Evolutionary conservation across 2,113 vertebrate genomes (phyloP).

Genomic region (Hydrochoerus hydrochaeris): DNA sequence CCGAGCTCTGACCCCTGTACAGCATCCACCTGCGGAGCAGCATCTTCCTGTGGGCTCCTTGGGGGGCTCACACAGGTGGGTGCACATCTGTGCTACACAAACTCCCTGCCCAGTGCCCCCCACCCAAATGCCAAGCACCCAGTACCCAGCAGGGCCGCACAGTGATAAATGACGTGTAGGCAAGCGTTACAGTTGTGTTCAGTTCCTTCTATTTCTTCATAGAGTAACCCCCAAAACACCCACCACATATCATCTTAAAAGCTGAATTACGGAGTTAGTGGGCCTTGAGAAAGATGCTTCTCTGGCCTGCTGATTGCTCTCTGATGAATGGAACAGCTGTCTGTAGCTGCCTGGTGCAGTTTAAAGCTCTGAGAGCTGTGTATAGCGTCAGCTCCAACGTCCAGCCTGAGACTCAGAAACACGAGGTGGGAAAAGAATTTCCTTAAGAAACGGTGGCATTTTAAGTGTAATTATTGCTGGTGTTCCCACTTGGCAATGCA

Average conservation of each 20-base stretch:
- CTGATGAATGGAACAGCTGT: background rate
- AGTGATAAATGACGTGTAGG: background rate
- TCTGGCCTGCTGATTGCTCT: background rate
- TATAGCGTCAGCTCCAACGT: background rate
- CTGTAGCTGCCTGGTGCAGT: background rate
- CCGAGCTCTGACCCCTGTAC: background rate
- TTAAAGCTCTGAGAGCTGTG: background rate
- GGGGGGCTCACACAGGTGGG: too few species aligned
- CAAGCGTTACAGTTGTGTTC: background rate
- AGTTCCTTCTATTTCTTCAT: background rate
- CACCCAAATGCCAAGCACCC: background rate
- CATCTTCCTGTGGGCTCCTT: background rate
- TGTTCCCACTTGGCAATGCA: background rate
- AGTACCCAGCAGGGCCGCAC: background rate
- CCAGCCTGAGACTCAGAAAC: background rate
- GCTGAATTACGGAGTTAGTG: background rate
- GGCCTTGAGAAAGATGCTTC: background rate
- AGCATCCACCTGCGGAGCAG: background rate
- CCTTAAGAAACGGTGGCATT: background rate
- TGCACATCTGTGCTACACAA: background rate
- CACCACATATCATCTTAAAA: background rate
- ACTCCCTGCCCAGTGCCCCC: background rate
- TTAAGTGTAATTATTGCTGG: background rate
- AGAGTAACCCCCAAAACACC: background rate
- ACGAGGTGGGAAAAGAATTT: background rate